Conservation (phyloP, 1,140 invertebrate species). For the Lanistes nyassanus region DNA sequence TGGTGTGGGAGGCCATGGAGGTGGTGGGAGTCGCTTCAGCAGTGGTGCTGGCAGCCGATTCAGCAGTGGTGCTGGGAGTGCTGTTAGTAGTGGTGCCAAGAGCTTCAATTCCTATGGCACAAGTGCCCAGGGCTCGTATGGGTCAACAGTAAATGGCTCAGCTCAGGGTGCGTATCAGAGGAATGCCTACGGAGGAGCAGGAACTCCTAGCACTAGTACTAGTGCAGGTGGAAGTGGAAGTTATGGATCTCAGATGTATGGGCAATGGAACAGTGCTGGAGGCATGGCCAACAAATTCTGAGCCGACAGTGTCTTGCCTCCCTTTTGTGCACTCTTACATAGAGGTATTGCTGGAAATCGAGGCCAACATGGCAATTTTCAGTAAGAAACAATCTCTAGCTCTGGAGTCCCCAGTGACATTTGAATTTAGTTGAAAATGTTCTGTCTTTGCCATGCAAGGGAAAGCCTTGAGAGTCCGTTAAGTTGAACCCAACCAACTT, state of each 20-base stretch:
- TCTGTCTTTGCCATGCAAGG: too few species aligned
- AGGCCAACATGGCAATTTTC: neutral
- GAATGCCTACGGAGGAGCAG: too few species aligned
- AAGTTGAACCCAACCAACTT: too few species aligned
- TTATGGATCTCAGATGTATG: neutral
- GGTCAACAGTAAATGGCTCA: slow-evolving; percentile 3
- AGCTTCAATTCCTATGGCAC: slow-evolving; percentile 5
- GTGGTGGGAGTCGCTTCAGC: slow-evolving; percentile 7
- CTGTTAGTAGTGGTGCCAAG: slow-evolving; percentile 24
- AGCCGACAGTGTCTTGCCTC: neutral
- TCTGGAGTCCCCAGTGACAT: neutral
- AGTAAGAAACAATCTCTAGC: neutral
- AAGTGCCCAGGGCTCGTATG: neutral
- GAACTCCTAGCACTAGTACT: too few species aligned
- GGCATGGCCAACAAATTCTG: neutral
- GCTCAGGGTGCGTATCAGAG: slow-evolving; percentile 4
- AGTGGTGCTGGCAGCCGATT: slow-evolving; percentile 14
- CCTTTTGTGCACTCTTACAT: neutral
- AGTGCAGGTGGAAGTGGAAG: neutral
- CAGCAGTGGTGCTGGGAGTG: slow-evolving; percentile 17
- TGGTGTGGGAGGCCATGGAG: slow-evolving; percentile 5
- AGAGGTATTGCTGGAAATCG: neutral
- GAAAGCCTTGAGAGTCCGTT: too few species aligned
- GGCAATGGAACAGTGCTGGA: neutral
- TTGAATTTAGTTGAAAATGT: too few species aligned